Evolutionary conservation across 2,113 vertebrate species (phyloP).

Genomic region (Neogobius melanostomus): DNA sequence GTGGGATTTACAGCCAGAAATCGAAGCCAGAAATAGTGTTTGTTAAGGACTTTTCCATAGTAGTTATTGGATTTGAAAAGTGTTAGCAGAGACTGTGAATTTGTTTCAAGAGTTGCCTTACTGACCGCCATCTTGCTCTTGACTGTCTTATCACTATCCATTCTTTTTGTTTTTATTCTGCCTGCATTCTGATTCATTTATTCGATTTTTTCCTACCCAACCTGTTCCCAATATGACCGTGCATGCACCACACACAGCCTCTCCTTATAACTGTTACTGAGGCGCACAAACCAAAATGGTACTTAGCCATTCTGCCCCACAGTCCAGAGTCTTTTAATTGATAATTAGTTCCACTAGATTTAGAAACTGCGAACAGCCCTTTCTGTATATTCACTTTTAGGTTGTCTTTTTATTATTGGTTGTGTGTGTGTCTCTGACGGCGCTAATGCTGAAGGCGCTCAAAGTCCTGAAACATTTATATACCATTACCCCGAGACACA

Average conservation of each 20-base stretch:
- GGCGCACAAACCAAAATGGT: slow-evolving; percentile 2
- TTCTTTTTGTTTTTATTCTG: background rate
- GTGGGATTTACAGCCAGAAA: slow-evolving; percentile 36
- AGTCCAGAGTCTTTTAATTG: slow-evolving; percentile 54
- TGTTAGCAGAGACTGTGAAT: background rate
- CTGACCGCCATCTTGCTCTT: background rate
- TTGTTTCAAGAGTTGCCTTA: background rate
- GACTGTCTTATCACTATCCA: background rate
- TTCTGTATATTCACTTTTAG: slow-evolving; percentile 1
- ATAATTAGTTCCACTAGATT: slow-evolving; percentile 61
- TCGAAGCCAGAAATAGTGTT: slow-evolving; percentile 40
- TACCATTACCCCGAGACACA: slow-evolving; percentile 59
- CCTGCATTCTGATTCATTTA: background rate
- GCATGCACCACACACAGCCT: slow-evolving; percentile 23
- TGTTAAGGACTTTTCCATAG: background rate
- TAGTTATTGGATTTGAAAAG: too few species aligned
- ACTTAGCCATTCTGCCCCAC: slow-evolving; percentile 31
- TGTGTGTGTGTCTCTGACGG: slow-evolving; percentile 34
- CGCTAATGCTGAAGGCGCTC: slow-evolving; percentile 53
- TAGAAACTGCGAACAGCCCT: slow-evolving; percentile 30
- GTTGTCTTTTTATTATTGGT: slow-evolving; percentile 8
- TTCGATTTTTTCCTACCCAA: background rate
- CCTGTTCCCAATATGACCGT: background rate
- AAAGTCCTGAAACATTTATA: slow-evolving; percentile 68
- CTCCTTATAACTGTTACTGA: slow-evolving; percentile 5